Evolutionary conservation across 2,888 invertebrate genomes (phyloP).

Genomic region (Melanargia galathea): DNA sequence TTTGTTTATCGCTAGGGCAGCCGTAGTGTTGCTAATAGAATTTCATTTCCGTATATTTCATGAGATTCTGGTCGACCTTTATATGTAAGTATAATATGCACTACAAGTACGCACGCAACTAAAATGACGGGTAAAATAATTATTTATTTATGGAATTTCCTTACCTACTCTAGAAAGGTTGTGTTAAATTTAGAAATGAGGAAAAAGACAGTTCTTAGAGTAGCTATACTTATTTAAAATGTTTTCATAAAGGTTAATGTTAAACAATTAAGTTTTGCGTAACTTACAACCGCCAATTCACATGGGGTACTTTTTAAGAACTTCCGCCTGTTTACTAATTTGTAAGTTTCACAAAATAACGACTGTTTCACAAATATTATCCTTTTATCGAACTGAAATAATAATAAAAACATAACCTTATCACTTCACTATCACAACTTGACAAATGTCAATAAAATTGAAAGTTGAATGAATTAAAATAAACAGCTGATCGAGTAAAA

Average conservation of each 20-base stretch:
- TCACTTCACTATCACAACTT: slow-evolving; percentile 32
- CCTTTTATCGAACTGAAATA: slow-evolving; percentile 16
- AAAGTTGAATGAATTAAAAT: slow-evolving; percentile 43
- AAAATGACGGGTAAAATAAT: neutral
- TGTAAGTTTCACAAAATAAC: neutral
- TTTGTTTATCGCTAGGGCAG: too few species aligned
- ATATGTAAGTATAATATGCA: too few species aligned
- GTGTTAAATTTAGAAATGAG: too few species aligned
- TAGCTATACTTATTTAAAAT: too few species aligned
- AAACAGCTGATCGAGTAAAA: slow-evolving; percentile 48
- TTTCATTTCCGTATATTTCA: too few species aligned
- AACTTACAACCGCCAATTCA: neutral
- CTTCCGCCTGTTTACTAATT: neutral
- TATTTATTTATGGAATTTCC: neutral
- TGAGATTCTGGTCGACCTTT: too few species aligned
- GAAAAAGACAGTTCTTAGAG: too few species aligned
- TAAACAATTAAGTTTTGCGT: neutral
- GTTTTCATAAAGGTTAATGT: too few species aligned
- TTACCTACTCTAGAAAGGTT: too few species aligned
- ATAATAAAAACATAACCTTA: slow-evolving; percentile 36
- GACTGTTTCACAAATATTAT: neutral
- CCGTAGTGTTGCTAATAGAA: too few species aligned
- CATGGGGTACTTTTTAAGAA: neutral
- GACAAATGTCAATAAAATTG: slow-evolving; percentile 33
- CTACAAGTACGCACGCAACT: neutral